Base-by-base conservation (phyloP, 2,113 vertebrate species). In the Gorsachius goisagi region DNA sequence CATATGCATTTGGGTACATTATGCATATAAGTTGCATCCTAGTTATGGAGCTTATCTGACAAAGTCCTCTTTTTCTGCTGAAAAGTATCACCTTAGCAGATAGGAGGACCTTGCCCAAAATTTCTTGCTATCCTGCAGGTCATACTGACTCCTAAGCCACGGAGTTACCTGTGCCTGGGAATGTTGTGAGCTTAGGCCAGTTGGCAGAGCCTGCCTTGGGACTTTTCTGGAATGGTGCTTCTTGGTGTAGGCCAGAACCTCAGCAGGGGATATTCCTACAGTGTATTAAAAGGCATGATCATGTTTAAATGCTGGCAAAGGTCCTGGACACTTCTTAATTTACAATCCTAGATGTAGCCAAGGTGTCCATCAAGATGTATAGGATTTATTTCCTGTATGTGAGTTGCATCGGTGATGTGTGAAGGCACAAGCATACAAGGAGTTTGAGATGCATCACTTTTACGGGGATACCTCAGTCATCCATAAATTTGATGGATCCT, bases 171-270 rank as follows among this genome's bases (percentile, higher is more conserved):
- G 21, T 6, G 2, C 22, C 22, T 66, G 33, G 41, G 35, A 67
- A 45, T 8, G n/a, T 28, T 35, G 18, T 68, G 53, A 56, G 39
- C 15, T 33, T 11, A 85, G 33, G 35, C 9, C 59, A 35, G 2
- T 5, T 24, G 27, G 37, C 26, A 88, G 69, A 85, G 30, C 10
- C 49, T 73, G 6, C 32, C 27, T 41, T 5, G 1, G n/a, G 56
- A 24, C 15, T 59, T 68, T 23, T 23, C 49, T 15, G 35, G 23
- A 68, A 68, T 9, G 39, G 4, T 21, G 18, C 26, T 49, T 83
- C 83, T 73, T 32, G 49, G 28, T 0, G 0, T 30, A 32, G n/a
- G 9, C 20, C 67, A 73, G 49, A 64, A 60, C 21, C 14, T 39
- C 49, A 59, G 37, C 22, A 63, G 52, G 80, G 44, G 35, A 21